Base-by-base conservation (phyloP, 1,140 invertebrate species). In the Copidosoma floridanum region DNA sequence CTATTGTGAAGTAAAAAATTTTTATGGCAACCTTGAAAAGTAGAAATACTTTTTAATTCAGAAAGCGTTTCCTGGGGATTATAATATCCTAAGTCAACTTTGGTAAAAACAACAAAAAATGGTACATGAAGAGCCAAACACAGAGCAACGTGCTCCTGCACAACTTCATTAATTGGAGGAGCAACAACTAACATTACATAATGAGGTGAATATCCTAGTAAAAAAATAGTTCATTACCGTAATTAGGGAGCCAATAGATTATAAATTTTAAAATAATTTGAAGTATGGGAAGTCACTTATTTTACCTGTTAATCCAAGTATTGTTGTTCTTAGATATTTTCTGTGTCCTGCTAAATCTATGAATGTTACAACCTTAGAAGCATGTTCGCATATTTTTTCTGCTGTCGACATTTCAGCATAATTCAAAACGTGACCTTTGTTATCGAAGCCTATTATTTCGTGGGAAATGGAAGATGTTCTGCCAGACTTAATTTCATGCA, bases 321-420 rank as follows among this genome's bases (percentile, higher is more conserved):
- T 88, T 8, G 97, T 99, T 57, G 97, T 99, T 67, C 91, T 86
- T 66, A 98, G 83, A 76, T 99, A 99, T 75, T 98, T 98, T 63
- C 90, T 88, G 82, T 99, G 95, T 0, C 97, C 97, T 6, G 96
- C 96, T 62, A 99, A 82, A 83, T 99, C 97, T 70, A 99, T 89
- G 69, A 99, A 93, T 1, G 94, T 96, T 0, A 99, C 90, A 35
- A 98, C 80, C 80, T 96, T 97, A 6, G 90, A 88, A 2, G 92
- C 93, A 55, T 88, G 82, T 67, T 95, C 93, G 66, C 92, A 94
- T 46, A 99, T 98, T 70, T 98, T 93, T 78, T 98, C 96, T 0
- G 95, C 89, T 1, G 91, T 95, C 73, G 91, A 89, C 74, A 93
- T 88, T 70, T 94, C 91, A 61, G 90, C 91, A 72, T 96, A 97